A percentile compares a stretch with the other conserved stretches of the same genome.
phyloP scores from a whole-genome alignment of 2,797 vertebrate genomes.

The Parotocinclus haroldoi region DNA sequence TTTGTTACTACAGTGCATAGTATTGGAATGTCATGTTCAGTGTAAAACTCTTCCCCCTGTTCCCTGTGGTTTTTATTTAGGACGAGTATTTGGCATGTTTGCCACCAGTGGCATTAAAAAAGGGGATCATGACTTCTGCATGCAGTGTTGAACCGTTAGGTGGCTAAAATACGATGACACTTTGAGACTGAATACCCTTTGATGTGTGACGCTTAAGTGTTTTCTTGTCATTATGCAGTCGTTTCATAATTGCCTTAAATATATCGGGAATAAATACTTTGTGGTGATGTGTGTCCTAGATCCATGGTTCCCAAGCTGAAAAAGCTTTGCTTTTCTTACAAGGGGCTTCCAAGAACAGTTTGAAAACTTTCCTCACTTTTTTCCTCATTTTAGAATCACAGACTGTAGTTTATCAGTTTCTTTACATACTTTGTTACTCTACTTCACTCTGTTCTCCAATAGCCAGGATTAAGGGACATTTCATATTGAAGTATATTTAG shows the following conservation, averaged over 20 bases:
- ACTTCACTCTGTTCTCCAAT: no score
- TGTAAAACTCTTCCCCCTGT: conserved; percentile 45
- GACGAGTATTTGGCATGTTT: conserved; percentile 58
- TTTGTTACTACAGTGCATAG: conserved; percentile 56
- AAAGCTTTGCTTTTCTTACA: no score
- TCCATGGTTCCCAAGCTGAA: no score
- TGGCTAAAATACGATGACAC: conserved; percentile 55
- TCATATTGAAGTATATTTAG: no score
- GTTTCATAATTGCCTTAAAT: conserved; percentile 78
- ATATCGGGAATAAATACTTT: conserved; percentile 70
- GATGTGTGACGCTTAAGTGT: conserved; percentile 57
- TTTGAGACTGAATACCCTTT: conserved; percentile 49
- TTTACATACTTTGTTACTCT: no score
- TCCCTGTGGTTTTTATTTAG: conserved; percentile 30
- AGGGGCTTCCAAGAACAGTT: no score
- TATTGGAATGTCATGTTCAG: conserved; percentile 59
- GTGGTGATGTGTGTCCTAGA: conserved; percentile 55
- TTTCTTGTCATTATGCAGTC: conserved; percentile 72
- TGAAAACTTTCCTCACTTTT: no score
- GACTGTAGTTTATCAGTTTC: no score
- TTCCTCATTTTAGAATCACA: no score
- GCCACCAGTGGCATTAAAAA: conserved; percentile 53
- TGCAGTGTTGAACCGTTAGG: conserved; percentile 69
- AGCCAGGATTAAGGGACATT: no score
- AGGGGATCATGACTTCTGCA: conserved; percentile 59